These are phyloP conservation scores for Tenthredo notha DNA, from an alignment of 2,888 invertebrate species.

Conservation along the genomic window DNA sequence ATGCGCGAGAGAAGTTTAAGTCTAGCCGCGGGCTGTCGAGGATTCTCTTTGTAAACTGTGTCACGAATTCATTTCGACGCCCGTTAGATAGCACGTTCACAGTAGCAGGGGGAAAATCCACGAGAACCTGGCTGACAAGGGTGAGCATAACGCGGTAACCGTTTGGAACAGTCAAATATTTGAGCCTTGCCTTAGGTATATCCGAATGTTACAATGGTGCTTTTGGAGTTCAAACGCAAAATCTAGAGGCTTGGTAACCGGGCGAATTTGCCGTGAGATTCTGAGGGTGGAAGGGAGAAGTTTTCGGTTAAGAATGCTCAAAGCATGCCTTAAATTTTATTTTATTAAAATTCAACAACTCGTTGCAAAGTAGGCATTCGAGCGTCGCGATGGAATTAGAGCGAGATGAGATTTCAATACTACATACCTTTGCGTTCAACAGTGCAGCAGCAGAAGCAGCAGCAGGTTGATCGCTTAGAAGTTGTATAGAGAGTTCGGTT, in stretches of 20 bases:
- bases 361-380: neutral
- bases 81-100: conserved; percentile 27
- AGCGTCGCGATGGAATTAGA: conserved; percentile 22
- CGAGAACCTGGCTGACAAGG: conserved; percentile 51
- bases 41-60: neutral
- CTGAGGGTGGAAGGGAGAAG: neutral
- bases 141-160: conserved; percentile 52
- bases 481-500: conserved; percentile 27
- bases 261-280: neutral
- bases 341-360: neutral
- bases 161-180: conserved; percentile 54
- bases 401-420: conserved; percentile 31
- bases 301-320: conserved; percentile 30
- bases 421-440: neutral
- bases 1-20: neutral
- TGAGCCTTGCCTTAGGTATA: conserved; percentile 45
- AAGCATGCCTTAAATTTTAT: conserved; percentile 21
- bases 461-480: neutral
- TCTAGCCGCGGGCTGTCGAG: neutral
- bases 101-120: conserved; percentile 38
- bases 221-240: conserved; percentile 43
- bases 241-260: neutral
- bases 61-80: conserved; percentile 12
- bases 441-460: neutral
- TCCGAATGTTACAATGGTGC: conserved; percentile 48